Percentiles rank a stretch among this genome's conserved stretches.
Evolutionary conservation across 2,113 vertebrate species (phyloP).

Genomic region (Neopipo cinnamomea): DNA sequence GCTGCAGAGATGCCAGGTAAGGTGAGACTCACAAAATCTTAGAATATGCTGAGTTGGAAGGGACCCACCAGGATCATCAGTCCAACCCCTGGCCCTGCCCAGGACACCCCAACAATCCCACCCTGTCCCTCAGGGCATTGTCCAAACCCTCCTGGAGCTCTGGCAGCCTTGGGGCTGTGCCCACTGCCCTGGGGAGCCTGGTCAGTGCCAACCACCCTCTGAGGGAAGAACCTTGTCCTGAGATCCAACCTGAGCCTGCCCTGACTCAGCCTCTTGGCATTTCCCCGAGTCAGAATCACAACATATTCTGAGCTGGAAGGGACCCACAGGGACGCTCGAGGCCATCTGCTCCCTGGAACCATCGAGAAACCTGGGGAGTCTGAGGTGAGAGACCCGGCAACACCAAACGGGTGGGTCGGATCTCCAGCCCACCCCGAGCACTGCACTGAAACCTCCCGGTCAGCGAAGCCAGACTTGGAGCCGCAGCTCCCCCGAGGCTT

Average conservation of each 20-base stretch:
- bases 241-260: too few species aligned
- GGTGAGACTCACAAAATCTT: not conserved
- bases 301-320: not conserved
- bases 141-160: too few species aligned
- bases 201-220: too few species aligned
- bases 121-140: too few species aligned
- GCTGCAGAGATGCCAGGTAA: not conserved
- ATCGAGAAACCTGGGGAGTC: not conserved
- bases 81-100: too few species aligned
- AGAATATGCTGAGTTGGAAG: not conserved
- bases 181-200: too few species aligned
- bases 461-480: not conserved
- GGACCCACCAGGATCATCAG: not conserved
- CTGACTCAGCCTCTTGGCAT: too few species aligned
- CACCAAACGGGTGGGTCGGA: not conserved
- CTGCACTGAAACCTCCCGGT: not conserved
- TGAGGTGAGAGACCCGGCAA: not conserved
- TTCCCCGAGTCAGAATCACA: not conserved
- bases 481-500: not conserved
- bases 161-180: too few species aligned
- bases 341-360: not conserved
- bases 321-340: not conserved
- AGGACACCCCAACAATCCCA: too few species aligned
- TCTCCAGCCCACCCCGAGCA: not conserved
- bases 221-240: too few species aligned